Evolutionary conservation across 1,140 invertebrate genomes (phyloP).

Genomic region (Antheraea mylitta): DNA sequence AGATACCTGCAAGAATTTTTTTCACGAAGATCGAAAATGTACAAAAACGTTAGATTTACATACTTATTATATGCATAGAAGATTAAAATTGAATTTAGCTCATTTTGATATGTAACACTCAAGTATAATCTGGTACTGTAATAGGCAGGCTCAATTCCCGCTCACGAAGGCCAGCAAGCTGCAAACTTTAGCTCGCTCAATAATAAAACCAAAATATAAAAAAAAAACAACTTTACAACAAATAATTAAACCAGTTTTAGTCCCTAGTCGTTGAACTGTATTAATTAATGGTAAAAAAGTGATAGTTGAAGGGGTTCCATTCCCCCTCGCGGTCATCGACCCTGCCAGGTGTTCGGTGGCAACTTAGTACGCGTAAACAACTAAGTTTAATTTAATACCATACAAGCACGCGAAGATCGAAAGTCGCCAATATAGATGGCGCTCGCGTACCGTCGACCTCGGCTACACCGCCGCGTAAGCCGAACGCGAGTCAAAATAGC

Average conservation of each 20-base stretch:
- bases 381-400: not conserved
- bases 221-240: not conserved
- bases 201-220: not conserved
- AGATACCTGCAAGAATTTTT: no score
- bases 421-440: no score
- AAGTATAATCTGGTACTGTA: no score
- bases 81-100: no score
- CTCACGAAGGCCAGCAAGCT: not conserved
- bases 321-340: slow-evolving; percentile 38
- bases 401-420: not conserved
- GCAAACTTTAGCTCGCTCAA: not conserved
- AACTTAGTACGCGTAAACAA: slow-evolving; percentile 18
- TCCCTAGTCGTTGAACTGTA: not conserved
- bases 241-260: not conserved
- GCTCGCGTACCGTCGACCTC: no score
- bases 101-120: no score
- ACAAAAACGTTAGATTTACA: no score
- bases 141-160: not conserved
- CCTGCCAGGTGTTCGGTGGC: slow-evolving; percentile 49
- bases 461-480: no score
- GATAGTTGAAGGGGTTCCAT: slow-evolving; percentile 5
- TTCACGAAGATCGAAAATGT: no score
- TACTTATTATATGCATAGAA: no score
- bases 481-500: no score
- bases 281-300: slow-evolving; percentile 5